Base-by-base conservation (phyloP, 2,797 vertebrate species). In the Pangasius macronema region DNA sequence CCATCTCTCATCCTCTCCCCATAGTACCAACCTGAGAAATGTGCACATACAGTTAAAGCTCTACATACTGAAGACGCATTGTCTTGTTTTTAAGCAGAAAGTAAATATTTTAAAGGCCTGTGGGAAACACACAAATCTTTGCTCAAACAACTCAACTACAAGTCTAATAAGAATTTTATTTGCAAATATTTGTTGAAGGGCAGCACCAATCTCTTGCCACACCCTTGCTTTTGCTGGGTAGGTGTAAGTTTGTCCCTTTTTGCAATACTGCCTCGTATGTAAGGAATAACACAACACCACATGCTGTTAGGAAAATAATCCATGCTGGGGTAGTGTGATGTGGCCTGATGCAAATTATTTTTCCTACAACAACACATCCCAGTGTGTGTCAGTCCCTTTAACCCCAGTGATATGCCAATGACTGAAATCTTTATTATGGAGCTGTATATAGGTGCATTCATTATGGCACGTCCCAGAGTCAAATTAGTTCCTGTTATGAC, bases 1-100 rank as follows among this genome's bases (percentile, higher is more conserved):
- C 98, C 98, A 0, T 99, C 98, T 2, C 97, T 92, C 89, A 99
- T 96, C 51, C 98, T 92, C 92, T 99, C 98, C 0, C 97, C 99
- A 0, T 96, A 96, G 84, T 94, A 95, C 97, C 97, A 99, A 6
- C 94, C 99, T 99, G 39, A 46, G 7, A 63, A 20, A 82, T 8
- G 11, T 24, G 10, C 18, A 57, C 4, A 57, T 3, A 13, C 1
- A 39, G 33, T 80, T 81, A n/a, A 61, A 24, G 22, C 20, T 10
- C 8, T 33, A 13, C 27, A 49, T 73, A 11, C 33, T 39, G 14
- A 36, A 9, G 6, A 7, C 14, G 11, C 63, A 65, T 2, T 70
- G 36, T 33, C 65, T 22, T 8, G 11, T n/a, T 2, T 3, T 3
- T 57, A 53, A 30, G 27, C 49, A 51, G 16, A 55, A 33, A 57